Base-by-base conservation (phyloP, 2,797 vertebrate species). In the Myiothlypis coronata region DNA sequence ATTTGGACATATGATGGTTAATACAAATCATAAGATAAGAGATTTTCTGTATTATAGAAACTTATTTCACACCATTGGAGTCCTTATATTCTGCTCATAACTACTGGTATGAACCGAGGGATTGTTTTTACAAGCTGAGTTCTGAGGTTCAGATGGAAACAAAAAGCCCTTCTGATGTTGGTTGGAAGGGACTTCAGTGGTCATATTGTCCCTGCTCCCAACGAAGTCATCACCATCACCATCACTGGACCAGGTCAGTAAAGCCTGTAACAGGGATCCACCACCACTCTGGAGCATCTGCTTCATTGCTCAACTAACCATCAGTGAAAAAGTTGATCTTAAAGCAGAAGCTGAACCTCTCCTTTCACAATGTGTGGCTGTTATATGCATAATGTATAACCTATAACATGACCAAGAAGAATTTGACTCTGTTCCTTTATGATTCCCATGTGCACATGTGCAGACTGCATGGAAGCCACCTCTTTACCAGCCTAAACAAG, bases 371-470 rank as follows among this genome's bases (percentile, higher is more conserved):
- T 0, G 1, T 61, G 35, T 43, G 16, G 8, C 23, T 68, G 8
- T 56, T 7, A 11, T 41, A 14, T 17, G 2, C 22, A 21, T 19
- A 43, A 27, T 1, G 18, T 18, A 47, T 27, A 27, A 21, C 6
- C 4, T 8, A 32, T 32, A 55, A 21, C 19, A 64, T 12, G 22
- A 23, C 27, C n/a, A 76, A 82, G 43, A 82, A 39, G 5, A 65
- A 16, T n/a, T 69, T 72, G 14, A 20, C 12, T 34, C 24, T 83
- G 9, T 15, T 24, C 7, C 23, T 69, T 78, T 47, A 12, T 53
- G 43, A n/a, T 24, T 69, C 11, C 24, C 21, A 9, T 0, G 0
- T 3, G 4, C 2, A 22, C 1, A 8, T 43, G 35, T 87, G 6
- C 18, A 74, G 22, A n/a, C 12, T 50, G 7, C 24, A 18, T 35